Percentiles rank a stretch among this genome's conserved stretches.
These are phyloP conservation scores for Leptogaster cylindrica DNA, from an alignment of 2,888 invertebrate genomes.

Conservation along the genomic window DNA sequence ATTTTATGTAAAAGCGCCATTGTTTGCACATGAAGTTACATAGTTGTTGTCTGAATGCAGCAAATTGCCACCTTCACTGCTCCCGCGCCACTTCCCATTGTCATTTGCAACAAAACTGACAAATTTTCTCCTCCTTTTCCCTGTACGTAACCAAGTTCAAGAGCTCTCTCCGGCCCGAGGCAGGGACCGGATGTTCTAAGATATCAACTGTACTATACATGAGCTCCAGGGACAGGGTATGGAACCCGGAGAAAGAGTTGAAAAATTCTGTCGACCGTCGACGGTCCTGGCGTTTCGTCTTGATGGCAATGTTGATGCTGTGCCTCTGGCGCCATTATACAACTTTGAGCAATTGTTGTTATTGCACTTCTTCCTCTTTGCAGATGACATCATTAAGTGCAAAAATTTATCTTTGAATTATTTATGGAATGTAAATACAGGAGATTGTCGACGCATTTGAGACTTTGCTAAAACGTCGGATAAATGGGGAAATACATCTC, in stretches of 20 bases:
- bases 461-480: conserved; percentile 23
- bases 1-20: conserved; percentile 24
- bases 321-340: conserved; percentile 20
- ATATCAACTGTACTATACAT: conserved; percentile 9
- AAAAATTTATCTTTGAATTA: conserved; percentile 45
- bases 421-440: conserved; percentile 44
- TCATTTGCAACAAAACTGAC: conserved; percentile 41
- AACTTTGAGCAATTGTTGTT: conserved; percentile 34
- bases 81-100: conserved; percentile 31
- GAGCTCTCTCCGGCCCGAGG: conserved; percentile 2
- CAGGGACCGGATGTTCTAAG: conserved; percentile 32
- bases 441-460: conserved; percentile 12
- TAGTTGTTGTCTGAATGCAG: conserved; percentile 27
- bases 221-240: neutral
- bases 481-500: conserved; percentile 30
- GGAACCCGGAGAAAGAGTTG: conserved; percentile 23
- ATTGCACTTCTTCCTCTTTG: conserved; percentile 23
- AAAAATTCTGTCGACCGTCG: conserved; percentile 33
- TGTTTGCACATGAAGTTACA: conserved; percentile 29
- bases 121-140: conserved; percentile 36
- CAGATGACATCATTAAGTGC: conserved; percentile 46
- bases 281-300: conserved; percentile 30
- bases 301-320: neutral
- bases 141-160: conserved; percentile 36
- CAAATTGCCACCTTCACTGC: conserved; percentile 33